Conservation (phyloP, 2,113 vertebrate genomes). For the Leptodactylus fuscus region DNA sequence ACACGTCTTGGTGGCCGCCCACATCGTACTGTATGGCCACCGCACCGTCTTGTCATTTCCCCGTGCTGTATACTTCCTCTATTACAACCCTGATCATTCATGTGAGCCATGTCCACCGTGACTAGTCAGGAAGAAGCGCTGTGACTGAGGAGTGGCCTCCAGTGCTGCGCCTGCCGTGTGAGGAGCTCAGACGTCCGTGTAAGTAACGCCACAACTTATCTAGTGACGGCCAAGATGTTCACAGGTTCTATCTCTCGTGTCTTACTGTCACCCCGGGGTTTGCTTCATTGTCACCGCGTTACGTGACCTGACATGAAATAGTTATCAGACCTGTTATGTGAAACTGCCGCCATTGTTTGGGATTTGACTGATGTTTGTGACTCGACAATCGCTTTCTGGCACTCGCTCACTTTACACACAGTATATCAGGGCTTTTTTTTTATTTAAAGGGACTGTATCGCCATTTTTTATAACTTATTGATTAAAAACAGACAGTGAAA, state of each 20-base stretch:
- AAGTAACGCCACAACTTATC: background rate
- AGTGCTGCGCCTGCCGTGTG: background rate
- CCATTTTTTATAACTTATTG: no score
- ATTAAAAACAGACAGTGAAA: no score
- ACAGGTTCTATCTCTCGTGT: background rate
- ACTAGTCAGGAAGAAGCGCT: constrained; percentile 14
- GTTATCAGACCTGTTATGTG: background rate
- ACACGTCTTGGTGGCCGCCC: background rate
- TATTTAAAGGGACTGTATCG: no score
- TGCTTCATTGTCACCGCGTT: background rate
- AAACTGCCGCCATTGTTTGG: background rate
- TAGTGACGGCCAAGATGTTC: background rate
- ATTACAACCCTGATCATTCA: background rate
- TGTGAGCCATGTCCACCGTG: background rate
- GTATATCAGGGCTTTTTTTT: no score
- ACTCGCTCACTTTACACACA: no score
- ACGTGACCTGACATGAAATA: background rate
- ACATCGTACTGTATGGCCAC: background rate
- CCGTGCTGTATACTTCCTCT: background rate
- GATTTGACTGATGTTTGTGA: no score
- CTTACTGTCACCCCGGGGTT: background rate
- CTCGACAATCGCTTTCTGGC: no score
- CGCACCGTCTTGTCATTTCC: background rate
- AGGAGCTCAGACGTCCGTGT: background rate
- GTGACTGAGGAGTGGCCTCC: background rate